Conservation (phyloP, 2,113 vertebrate species). For the Pelusios castaneus region DNA sequence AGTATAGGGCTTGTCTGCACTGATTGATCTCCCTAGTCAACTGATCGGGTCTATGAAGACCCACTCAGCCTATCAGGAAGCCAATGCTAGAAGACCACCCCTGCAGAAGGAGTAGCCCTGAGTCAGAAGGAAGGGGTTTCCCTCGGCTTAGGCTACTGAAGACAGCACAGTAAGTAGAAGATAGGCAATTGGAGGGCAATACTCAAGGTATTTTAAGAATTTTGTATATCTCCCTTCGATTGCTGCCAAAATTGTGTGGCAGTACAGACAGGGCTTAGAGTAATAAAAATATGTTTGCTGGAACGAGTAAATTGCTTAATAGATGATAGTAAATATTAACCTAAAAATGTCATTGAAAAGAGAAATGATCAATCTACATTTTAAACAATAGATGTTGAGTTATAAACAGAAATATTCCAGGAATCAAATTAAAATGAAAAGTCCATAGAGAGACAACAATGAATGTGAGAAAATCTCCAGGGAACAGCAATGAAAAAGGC, state of each 20-base stretch:
- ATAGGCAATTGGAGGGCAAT: no score
- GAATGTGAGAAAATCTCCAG: background rate
- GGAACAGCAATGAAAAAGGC: background rate
- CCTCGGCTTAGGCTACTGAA: no score
- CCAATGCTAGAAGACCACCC: no score
- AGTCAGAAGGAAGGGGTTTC: no score
- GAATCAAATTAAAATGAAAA: background rate
- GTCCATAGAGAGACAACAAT: background rate
- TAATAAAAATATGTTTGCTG: background rate
- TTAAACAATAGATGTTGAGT: background rate
- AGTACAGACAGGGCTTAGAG: background rate
- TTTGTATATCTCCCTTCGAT: no score
- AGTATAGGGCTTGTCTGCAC: background rate
- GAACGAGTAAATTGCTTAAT: background rate
- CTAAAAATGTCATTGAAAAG: background rate
- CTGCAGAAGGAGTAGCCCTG: no score
- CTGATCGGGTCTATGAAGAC: no score
- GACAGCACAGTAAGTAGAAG: no score
- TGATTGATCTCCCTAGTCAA: no score
- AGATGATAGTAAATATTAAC: background rate
- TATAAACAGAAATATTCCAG: constrained; percentile 20
- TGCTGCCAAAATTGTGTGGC: no score
- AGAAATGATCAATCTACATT: background rate
- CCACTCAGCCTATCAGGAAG: no score
- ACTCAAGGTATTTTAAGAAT: no score